A percentile compares a stretch with the other conserved stretches of the same genome.
Evolutionary conservation across 53 echinoderm and acorn worm genomes (phyloP).

Genomic region (Zoroaster sp.): DNA sequence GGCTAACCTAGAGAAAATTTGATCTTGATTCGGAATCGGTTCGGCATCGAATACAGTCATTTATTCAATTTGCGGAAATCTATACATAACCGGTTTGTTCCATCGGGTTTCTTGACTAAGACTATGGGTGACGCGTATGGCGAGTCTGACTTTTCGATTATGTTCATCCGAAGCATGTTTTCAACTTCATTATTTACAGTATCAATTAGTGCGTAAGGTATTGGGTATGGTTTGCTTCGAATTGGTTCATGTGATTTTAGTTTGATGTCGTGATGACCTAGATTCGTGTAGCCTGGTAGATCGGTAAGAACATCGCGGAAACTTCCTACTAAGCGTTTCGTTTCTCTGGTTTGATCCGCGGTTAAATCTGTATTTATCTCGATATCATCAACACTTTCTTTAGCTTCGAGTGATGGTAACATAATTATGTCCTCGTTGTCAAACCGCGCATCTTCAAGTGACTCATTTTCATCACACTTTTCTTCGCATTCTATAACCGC

Average conservation of each 20-base stretch:
- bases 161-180: not conserved
- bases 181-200: not conserved
- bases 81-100: not conserved
- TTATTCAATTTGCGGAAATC: constrained; percentile 12
- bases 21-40: constrained; percentile 2
- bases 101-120: constrained; percentile 1
- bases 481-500: constrained; percentile 1
- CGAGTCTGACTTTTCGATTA: constrained; percentile 11
- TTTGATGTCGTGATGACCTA: not conserved
- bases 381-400: not conserved
- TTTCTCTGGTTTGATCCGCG: not conserved
- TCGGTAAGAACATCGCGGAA: not conserved
- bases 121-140: constrained; percentile 42
- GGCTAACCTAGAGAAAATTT: not conserved
- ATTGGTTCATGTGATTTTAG: not conserved
- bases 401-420: not conserved
- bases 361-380: not conserved
- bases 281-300: not conserved
- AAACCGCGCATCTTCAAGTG: not conserved
- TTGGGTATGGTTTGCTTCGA: constrained; percentile 13
- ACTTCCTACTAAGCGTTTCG: not conserved
- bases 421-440: not conserved
- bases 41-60: constrained; percentile 30
- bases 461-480: not conserved
- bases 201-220: not conserved